Evolutionary conservation across 2,797 vertebrate species (phyloP), one percentile per base, ranked within the genome.

Genomic region (Pangasius mekongensis): DNA sequence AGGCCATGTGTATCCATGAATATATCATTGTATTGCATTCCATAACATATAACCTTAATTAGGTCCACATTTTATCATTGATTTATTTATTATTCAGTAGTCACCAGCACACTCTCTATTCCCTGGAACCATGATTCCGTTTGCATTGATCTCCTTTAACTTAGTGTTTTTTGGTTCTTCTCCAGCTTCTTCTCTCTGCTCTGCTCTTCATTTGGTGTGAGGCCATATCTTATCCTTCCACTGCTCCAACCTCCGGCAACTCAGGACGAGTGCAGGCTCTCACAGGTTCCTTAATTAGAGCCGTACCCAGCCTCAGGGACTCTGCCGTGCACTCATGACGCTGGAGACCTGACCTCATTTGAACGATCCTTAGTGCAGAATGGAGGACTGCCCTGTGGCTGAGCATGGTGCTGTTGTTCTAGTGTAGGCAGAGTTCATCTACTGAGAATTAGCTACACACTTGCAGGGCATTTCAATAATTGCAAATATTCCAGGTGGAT

Each of bases 251-350:
- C 58, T 49, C 33, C 0, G 60, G 87, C 82, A 88, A 76, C 74
- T 47, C 18, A 39, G 30, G 56, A 56, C 30, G 62, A 89, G 86
- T 81, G 66, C 90, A 90, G 80, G 87, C 87, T 83, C 64, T 87
- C 87, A 87, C 90, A 90, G 81, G 89, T 90, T 86, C 83, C 69
- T 88, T 89, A 82, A 91, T 87, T 90, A 89, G 87, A 89, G 77
- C 62, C 64, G 49, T 74, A 87, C 24, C 30, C 76, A 81, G 83
- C 80, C 89, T 87, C 54, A 24, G 84, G 83, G 78, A 66, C 77
- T 62, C 76, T 54, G 67, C 39, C 7, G 54, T 47, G 60, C 83
- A 87, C 27, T 74, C 49, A 73, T 83, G 67, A 81, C 30, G 74
- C 86, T 73, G 84, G 74, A 88, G 89, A 86, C 85, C 66, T 89